Conservation (phyloP, 2,888 invertebrate genomes). For the Scaptomyza flava region DNA sequence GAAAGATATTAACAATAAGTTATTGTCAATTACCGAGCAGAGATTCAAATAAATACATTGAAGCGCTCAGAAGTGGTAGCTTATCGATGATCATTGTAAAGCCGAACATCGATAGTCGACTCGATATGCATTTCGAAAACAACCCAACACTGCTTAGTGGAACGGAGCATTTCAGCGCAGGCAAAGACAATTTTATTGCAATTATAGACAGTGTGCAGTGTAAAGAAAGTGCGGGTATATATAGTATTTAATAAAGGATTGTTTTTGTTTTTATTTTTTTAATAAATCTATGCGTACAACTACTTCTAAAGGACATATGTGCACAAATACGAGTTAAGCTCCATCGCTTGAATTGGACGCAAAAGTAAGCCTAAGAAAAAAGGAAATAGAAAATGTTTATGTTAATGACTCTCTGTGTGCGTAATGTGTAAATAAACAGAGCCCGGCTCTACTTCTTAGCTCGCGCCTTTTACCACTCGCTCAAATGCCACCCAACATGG, state of each 20-base stretch:
- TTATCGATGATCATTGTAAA: constrained; percentile 17
- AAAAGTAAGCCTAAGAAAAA: constrained; percentile 40
- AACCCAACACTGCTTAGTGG: constrained; percentile 32
- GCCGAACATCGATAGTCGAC: constrained; percentile 28
- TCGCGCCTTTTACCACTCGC: constrained; percentile 9
- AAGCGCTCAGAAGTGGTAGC: neutral
- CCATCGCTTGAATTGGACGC: constrained; percentile 32
- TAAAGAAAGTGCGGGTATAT: constrained; percentile 58
- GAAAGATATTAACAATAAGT: constrained; percentile 7
- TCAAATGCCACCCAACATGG: constrained; percentile 3
- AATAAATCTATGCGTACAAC: constrained; percentile 29
- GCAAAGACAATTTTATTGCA: constrained; percentile 47
- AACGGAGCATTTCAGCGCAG: constrained; percentile 37
- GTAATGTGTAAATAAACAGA: constrained; percentile 52
- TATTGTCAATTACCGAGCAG: neutral
- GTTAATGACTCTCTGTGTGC: constrained; percentile 29
- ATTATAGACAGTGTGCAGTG: constrained; percentile 45
- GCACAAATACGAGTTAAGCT: constrained; percentile 33
- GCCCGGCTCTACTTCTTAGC: constrained; percentile 28
- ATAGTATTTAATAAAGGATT: constrained; percentile 17
- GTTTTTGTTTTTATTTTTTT: constrained; percentile 6
- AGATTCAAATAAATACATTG: neutral
- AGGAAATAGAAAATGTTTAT: constrained; percentile 30
- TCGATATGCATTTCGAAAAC: constrained; percentile 21
- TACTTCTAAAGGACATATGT: constrained; percentile 34